Conservation (phyloP, 2,797 vertebrate species). For the Clarias pachynema region DNA sequence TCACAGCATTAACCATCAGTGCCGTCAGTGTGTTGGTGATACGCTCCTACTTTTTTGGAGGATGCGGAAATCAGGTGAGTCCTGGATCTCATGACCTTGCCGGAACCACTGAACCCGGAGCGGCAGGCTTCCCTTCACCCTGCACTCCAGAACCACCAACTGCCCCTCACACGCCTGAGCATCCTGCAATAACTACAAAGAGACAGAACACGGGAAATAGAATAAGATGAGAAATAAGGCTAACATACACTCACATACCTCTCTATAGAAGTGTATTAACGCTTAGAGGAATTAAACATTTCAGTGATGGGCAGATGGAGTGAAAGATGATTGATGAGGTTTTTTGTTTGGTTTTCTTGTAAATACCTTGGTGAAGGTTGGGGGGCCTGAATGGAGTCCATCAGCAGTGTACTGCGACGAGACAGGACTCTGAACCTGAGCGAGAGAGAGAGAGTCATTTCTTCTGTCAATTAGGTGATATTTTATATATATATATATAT, state of each 20-base stretch:
- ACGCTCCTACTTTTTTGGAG: slow-evolving; percentile 94
- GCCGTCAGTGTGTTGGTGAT: not conserved
- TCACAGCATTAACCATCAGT: not conserved
- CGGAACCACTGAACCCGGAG: slow-evolving; percentile 88
- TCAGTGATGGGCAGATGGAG: slow-evolving; percentile 43
- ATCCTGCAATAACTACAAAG: slow-evolving; percentile 84
- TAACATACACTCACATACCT: not conserved
- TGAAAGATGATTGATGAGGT: not conserved
- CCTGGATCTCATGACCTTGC: slow-evolving; percentile 89
- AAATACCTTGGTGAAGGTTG: slow-evolving; percentile 88
- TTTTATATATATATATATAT: not conserved
- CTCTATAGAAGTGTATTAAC: not conserved
- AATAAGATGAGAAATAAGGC: not conserved
- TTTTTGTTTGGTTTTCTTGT: slow-evolving; percentile 38
- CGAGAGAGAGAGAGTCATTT: not conserved
- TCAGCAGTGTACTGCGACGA: slow-evolving; percentile 77
- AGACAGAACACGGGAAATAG: not conserved
- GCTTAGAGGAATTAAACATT: slow-evolving; percentile 60
- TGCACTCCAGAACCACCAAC: slow-evolving; percentile 92
- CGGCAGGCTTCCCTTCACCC: slow-evolving; percentile 85
- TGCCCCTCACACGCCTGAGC: slow-evolving; percentile 87
- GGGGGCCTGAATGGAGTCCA: slow-evolving; percentile 70
- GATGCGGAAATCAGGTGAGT: slow-evolving; percentile 95
- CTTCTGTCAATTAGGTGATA: not conserved
- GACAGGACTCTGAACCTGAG: slow-evolving; percentile 87